These are phyloP conservation scores for Acrobasis consociella DNA, from an alignment of 2,888 invertebrate species.

Conservation along the genomic window DNA sequence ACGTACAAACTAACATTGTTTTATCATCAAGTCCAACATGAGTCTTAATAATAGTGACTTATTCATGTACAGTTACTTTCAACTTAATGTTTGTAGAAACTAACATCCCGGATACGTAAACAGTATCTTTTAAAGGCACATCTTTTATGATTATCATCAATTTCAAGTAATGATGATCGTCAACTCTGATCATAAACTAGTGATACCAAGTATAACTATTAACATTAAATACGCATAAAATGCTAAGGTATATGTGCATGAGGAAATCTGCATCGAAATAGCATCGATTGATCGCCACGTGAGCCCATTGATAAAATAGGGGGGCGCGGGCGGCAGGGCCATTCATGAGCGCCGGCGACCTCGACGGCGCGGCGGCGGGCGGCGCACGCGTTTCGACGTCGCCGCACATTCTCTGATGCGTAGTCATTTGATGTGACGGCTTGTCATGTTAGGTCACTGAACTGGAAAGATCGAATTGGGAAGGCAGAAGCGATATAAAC, in stretches of 20 bases:
- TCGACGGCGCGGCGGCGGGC: slow-evolving; percentile 46
- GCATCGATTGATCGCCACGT: slow-evolving; percentile 63
- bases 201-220: not conserved
- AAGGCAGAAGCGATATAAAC: not conserved
- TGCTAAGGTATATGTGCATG: slow-evolving; percentile 27
- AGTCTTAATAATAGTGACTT: not conserved
- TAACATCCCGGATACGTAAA: not conserved
- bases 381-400: slow-evolving; percentile 44
- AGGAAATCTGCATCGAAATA: slow-evolving; percentile 12
- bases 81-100: not conserved
- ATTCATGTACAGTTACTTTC: not conserved
- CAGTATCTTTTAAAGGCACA: not conserved
- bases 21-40: not conserved
- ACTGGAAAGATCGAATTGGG: slow-evolving; percentile 39
- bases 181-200: slow-evolving; percentile 1
- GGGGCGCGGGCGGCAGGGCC: slow-evolving; percentile 43
- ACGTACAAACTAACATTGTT: not conserved
- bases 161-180: not conserved
- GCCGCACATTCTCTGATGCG: slow-evolving; percentile 50
- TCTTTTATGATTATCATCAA: not conserved
- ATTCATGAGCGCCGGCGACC: slow-evolving; percentile 57
- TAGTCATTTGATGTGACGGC: slow-evolving; percentile 55
- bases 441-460: slow-evolving; percentile 50
- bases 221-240: not conserved
- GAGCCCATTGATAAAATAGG: slow-evolving; percentile 70